Conservation (phyloP, 1,140 invertebrate species). For the Temnothorax longispinosus region DNA sequence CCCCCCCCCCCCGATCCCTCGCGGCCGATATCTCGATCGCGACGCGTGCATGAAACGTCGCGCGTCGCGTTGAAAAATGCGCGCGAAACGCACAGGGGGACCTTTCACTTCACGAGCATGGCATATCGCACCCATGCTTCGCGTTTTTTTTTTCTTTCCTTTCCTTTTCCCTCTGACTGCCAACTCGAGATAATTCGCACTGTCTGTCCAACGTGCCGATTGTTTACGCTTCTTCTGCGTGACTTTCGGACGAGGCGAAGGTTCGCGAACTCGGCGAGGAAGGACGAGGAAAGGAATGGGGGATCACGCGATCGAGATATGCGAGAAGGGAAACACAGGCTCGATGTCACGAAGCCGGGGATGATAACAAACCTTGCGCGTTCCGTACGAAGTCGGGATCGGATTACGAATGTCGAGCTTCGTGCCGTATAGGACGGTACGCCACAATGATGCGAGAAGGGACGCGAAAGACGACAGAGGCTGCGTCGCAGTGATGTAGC, state of each 20-base stretch:
- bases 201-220: neutral
- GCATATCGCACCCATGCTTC: neutral
- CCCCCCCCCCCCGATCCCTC: neutral
- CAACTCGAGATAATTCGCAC: neutral
- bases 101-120: neutral
- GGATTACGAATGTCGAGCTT: neutral
- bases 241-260: too few species aligned
- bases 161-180: neutral
- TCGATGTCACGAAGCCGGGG: neutral
- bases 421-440: neutral
- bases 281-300: too few species aligned
- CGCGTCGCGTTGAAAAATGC: neutral
- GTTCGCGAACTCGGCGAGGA: neutral
- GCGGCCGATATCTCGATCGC: neutral
- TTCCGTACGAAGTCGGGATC: neutral
- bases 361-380: neutral
- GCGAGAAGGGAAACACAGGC: neutral
- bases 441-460: neutral
- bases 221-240: neutral
- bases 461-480: neutral
- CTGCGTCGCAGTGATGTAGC: slow-evolving; percentile 4
- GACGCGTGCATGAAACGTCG: neutral
- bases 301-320: neutral
- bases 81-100: neutral
- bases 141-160: neutral